These are phyloP conservation scores for Morinoia aosen DNA, from an alignment of 2,888 invertebrate genomes.

Conservation along the genomic window DNA sequence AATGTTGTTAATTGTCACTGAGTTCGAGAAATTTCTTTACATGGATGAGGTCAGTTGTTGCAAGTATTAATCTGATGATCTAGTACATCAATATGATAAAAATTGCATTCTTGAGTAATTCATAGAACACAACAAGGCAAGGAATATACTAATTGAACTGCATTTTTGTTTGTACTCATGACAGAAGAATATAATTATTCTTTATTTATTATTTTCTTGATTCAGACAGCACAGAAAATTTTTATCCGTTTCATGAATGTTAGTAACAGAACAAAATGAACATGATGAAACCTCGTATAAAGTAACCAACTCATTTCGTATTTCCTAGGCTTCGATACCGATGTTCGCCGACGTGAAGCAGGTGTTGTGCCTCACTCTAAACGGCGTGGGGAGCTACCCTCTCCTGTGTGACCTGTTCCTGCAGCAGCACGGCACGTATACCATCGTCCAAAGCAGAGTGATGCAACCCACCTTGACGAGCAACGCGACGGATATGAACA, in stretches of 20 bases:
- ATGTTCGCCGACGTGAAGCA: not conserved
- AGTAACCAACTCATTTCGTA: not conserved
- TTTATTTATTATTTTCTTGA: not conserved
- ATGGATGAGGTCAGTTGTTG: too few relatives aligned
- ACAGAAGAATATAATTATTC: not conserved
- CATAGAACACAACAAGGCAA: not conserved
- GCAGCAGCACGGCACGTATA: not conserved
- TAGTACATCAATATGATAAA: too few relatives aligned
- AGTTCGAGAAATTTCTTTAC: too few relatives aligned
- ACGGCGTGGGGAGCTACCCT: conserved; percentile 12
- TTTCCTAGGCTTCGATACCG: conserved; percentile 15
- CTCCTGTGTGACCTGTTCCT: not conserved
- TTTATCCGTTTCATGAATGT: not conserved
- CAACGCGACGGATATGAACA: not conserved
- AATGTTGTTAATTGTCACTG: too few relatives aligned
- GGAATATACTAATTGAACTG: not conserved
- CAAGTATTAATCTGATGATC: too few relatives aligned
- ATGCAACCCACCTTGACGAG: not conserved
- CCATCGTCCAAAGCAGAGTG: not conserved
- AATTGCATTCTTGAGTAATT: not conserved
- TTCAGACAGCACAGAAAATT: not conserved
- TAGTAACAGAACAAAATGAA: not conserved
- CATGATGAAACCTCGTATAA: not conserved
- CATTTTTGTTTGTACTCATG: not conserved
- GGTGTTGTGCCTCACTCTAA: conserved; percentile 16